Base-by-base conservation (phyloP, 2,888 invertebrate genomes). In the Clusia tigrina region DNA sequence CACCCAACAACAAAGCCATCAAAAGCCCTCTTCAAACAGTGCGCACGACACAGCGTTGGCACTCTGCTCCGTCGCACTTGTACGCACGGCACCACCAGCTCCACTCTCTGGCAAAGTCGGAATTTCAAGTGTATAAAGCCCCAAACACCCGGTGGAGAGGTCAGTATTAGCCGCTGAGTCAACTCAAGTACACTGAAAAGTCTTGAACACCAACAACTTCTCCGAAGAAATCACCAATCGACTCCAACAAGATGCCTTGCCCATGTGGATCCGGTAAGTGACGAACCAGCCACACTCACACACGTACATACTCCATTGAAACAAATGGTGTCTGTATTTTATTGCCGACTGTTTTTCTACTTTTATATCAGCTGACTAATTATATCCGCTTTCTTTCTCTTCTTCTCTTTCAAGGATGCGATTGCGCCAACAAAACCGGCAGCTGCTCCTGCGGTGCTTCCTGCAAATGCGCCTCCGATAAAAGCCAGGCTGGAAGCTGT, bases 191-290 rank as follows among this genome's bases (percentile, higher is more conserved):
- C 9, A n/a, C 42, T 22, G 18, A 18, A 42, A 48, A 22, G 20
- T 42, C 48, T 22, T 12, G 32, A 32, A 32, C 12, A n/a, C n/a
- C n/a, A n/a, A n/a, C n/a, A n/a, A 42, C 42, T n/a, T n/a, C 20
- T n/a, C 2, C 6, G 54, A 60, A 70, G 67, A 51, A 48, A 54
- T 15, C 69, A 60, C 42, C 42, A 42, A 53, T 62, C 64, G 63
- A 24, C 12, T 53, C 58, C 64, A 48, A 26, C 67, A 75, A 77
- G 54, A 78, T 78, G 78, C 76, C 78, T 74, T 79, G 80, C 76
- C 80, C 78, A 68, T 78, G 78, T 71, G 78, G 78, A 78, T 74
- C 69, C 64, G 80, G 78, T 78, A 68, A 78, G 78, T 76, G 15
- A 1, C 53, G 9, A 1, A 55, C 10, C 32, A 52, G 32, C 6